A percentile compares a stretch with the other conserved stretches of the same genome.
Conservation (phyloP, 2,888 invertebrate genomes). For the Nebria brevicollis region DNA sequence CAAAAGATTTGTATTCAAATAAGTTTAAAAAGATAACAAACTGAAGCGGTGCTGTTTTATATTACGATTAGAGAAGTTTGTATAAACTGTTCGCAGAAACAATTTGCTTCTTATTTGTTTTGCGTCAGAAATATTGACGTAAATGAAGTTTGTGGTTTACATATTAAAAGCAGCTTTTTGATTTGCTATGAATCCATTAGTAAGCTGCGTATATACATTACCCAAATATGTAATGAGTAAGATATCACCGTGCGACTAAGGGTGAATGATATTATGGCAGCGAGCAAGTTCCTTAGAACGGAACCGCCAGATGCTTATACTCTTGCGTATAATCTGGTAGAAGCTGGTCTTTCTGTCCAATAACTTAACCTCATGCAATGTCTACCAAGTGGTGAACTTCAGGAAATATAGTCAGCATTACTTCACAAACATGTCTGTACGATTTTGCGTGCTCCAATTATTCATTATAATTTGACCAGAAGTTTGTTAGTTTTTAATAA, state of each 20-base stretch:
- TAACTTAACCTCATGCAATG: constrained; percentile 32
- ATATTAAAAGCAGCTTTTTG: not conserved
- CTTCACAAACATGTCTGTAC: not conserved
- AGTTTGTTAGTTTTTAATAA: no score
- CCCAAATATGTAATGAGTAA: constrained; percentile 29
- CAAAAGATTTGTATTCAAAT: no score
- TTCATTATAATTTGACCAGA: no score
- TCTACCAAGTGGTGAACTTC: constrained; percentile 15
- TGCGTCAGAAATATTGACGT: no score
- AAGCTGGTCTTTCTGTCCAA: constrained; percentile 23
- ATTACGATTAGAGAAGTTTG: no score
- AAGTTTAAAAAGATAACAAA: no score
- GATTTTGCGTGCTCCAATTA: not conserved
- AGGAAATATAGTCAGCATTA: not conserved
- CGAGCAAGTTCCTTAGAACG: not conserved
- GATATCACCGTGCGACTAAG: constrained; percentile 25
- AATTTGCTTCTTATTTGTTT: no score
- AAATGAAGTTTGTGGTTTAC: no score
- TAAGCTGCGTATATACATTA: constrained; percentile 23
- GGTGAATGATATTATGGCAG: not conserved
- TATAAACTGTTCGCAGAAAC: no score
- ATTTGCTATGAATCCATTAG: constrained; percentile 19
- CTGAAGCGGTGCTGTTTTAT: no score
- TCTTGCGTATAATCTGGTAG: constrained; percentile 22
- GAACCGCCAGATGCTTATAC: not conserved